These are phyloP conservation scores for Pristionchus maxplancki DNA, from an alignment of 2,888 invertebrate species.

Conservation along the genomic window DNA sequence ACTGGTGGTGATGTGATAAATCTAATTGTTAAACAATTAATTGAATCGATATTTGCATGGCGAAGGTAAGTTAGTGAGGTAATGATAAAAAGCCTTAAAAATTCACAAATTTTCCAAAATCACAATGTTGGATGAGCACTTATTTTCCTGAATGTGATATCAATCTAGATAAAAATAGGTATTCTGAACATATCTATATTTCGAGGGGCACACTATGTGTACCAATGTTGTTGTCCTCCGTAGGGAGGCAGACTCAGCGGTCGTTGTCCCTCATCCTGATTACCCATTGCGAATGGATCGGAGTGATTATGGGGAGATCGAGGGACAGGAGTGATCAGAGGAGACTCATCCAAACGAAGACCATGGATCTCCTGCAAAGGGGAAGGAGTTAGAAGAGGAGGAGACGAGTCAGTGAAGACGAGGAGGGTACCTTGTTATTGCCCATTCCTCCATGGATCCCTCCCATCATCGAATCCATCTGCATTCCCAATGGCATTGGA, in stretches of 20 bases:
- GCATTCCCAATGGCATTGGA: not conserved
- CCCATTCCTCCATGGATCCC: not conserved
- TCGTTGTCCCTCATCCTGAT: conserved; percentile 54
- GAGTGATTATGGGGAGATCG: conserved; percentile 53
- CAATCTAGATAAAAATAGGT: not conserved
- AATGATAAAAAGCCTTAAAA: not conserved
- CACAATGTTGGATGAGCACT: not conserved
- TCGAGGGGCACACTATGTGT: not conserved
- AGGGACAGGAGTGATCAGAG: conserved; percentile 53
- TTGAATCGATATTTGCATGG: not conserved
- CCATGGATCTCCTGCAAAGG: not conserved
- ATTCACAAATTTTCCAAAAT: not conserved
- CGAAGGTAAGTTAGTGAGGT: not conserved
- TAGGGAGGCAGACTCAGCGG: conserved; percentile 62
- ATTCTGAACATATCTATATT: not conserved
- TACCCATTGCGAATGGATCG: conserved; percentile 38
- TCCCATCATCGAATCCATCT: not conserved
- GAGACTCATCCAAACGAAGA: not conserved
- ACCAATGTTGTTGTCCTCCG: conserved; percentile 48
- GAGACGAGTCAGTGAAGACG: too few species aligned
- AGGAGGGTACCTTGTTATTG: too few species aligned
- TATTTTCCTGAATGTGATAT: not conserved
- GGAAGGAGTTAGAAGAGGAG: not conserved
- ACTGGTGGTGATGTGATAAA: not conserved
- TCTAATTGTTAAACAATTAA: not conserved